These are phyloP conservation scores for Erebia palarica DNA, from an alignment of 2,888 invertebrate species.

Conservation along the genomic window DNA sequence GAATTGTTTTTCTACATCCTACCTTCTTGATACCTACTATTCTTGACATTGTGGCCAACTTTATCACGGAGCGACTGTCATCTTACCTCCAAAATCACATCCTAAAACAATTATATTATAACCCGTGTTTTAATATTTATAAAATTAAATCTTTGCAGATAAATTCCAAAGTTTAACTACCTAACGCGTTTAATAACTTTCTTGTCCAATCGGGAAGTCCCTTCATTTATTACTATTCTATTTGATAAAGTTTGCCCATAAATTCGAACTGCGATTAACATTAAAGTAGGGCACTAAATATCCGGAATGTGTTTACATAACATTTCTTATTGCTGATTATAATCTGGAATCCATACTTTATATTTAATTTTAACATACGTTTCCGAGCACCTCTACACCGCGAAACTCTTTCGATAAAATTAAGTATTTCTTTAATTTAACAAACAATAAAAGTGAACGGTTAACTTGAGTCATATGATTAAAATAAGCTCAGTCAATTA, in stretches of 20 bases:
- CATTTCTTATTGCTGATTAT: constrained; percentile 2
- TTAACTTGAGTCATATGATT: constrained; percentile 60
- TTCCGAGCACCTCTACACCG: not conserved
- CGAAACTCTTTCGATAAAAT: not conserved
- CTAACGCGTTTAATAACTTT: constrained; percentile 29
- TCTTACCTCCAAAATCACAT: no score
- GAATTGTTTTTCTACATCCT: no score
- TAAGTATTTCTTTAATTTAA: constrained; percentile 34
- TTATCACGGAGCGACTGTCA: no score
- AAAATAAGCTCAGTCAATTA: constrained; percentile 67
- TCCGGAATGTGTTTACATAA: constrained; percentile 32
- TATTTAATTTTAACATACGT: not conserved
- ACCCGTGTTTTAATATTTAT: no score
- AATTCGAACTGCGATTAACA: constrained; percentile 37
- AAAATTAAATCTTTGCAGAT: not conserved
- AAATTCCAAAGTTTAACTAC: constrained; percentile 16
- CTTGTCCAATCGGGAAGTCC: constrained; percentile 38
- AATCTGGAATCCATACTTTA: not conserved
- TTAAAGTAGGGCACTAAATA: constrained; percentile 34
- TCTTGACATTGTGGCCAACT: no score
- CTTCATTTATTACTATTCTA: constrained; percentile 38
- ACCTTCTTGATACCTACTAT: no score
- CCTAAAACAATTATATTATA: no score
- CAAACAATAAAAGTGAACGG: constrained; percentile 73
- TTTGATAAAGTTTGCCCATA: constrained; percentile 38